Evolutionary conservation across 2,888 invertebrate species (phyloP), one percentile per base, ranked within the genome.

Genomic region (Drosophila trichaetosa): DNA sequence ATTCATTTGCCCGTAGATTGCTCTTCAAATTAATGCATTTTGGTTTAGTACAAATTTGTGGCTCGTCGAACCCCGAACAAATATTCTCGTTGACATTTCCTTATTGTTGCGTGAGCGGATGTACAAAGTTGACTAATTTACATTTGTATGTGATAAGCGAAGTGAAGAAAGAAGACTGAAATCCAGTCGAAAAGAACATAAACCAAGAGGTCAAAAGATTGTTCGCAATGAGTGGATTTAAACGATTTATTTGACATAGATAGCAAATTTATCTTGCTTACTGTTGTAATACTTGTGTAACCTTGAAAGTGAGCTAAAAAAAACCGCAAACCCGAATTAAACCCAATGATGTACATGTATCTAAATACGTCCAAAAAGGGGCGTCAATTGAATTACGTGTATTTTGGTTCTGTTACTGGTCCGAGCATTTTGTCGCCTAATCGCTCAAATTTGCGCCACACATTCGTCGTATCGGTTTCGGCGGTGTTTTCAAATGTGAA

Each of bases 361-460:
- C 42, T 57, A 4, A 21, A 42, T 27, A 51, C 33, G 13, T n/a
- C 36, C 51, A 36, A 70, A 76, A 58, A 67, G 87, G 82, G 89
- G 87, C 87, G 89, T 89, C 75, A 78, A 76, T 80, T 66, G 29
- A 71, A 80, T 76, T 69, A 80, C 80, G 56, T 74, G 65, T 59
- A 21, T 71, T 53, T 48, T 8, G 51, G 61, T 64, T 54, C 36
- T 52, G 16, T 8, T 48, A 48, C 7, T 49, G 51, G 27, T 31
- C 24, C 49, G 54, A 60, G 31, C 38, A 62, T 69, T 77, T 64
- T 67, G 38, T 62, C 69, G 57, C 31, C 61, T 70, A 78, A 85
- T 80, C 77, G 62, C 18, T 66, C 24, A 65, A 65, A 54, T 68
- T 63, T 59, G 57, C 49, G 31, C 24, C 59, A 51, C 34, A 59